Percentiles rank a stretch among this genome's conserved stretches.
These are phyloP conservation scores for Latheticus oryzae DNA, from an alignment of 2,888 invertebrate genomes.

Conservation along the genomic window DNA sequence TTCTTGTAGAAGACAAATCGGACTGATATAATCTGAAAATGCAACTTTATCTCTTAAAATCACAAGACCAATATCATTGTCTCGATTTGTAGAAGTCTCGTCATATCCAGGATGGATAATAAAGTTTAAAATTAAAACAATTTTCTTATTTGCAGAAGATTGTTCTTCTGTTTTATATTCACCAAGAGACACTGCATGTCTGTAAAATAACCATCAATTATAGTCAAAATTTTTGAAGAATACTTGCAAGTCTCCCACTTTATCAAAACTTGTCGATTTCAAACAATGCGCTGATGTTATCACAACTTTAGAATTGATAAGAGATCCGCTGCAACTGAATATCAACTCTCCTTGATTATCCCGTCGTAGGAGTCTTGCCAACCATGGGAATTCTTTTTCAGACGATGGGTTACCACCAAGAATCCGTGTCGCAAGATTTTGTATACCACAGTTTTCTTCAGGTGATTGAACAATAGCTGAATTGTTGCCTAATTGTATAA, in stretches of 20 bases:
- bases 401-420: conserved; percentile 60
- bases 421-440: conserved; percentile 48
- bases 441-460: conserved; percentile 9
- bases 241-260: conserved; percentile 65
- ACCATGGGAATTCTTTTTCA: conserved; percentile 68
- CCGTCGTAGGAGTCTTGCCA: conserved; percentile 65
- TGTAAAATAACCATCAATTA: too few relatives aligned
- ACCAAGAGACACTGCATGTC: conserved; percentile 15
- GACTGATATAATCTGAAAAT: conserved; percentile 60
- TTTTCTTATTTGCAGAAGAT: conserved; percentile 4
- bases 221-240: not conserved
- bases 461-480: not conserved
- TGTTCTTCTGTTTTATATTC: conserved; percentile 10
- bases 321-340: conserved; percentile 67
- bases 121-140: not conserved
- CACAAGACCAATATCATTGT: conserved; percentile 61
- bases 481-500: not conserved
- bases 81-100: conserved; percentile 27
- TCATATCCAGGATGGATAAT: conserved; percentile 42
- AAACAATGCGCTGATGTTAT: conserved; percentile 71
- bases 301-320: conserved; percentile 68
- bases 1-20: conserved; percentile 27
- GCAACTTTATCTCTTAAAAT: conserved; percentile 63
- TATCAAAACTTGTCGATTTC: conserved; percentile 59
- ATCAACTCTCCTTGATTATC: conserved; percentile 44